A percentile compares a stretch with the other conserved stretches of the same genome.
phyloP scores from a whole-genome alignment of 2,888 invertebrate species.

The Vandiemenella viatica region DNA sequence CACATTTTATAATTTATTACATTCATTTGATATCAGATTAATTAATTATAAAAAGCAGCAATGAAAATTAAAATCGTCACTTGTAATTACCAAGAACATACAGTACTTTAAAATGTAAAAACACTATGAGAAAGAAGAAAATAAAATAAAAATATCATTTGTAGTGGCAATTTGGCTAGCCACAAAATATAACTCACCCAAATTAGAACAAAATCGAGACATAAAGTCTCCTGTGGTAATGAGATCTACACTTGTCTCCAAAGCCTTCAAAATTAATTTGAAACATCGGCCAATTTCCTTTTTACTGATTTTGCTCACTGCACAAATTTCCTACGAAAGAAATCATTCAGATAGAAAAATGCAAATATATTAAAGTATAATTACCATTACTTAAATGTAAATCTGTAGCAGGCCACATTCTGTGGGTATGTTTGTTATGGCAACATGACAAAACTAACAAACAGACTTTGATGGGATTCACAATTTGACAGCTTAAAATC shows the following conservation, averaged over 20 bases:
- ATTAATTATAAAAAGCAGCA: neutral
- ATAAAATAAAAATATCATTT: neutral
- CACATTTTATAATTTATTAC: too few relatives aligned
- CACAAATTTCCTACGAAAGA: conserved; percentile 73
- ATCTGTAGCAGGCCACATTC: too few relatives aligned
- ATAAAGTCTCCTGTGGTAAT: conserved; percentile 99
- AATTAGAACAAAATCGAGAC: conserved; percentile 94
- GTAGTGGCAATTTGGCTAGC: neutral
- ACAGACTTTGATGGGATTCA: too few relatives aligned
- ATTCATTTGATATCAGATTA: too few relatives aligned
- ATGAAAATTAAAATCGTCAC: neutral
- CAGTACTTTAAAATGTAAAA: neutral
- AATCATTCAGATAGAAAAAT: too few relatives aligned
- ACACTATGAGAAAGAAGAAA: neutral
- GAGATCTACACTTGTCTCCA: conserved; percentile 92
- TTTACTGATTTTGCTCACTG: conserved; percentile 96
- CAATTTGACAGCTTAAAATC: too few relatives aligned
- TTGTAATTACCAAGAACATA: neutral
- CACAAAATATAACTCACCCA: conserved; percentile 32
- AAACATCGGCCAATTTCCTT: conserved; percentile 98
- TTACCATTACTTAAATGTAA: neutral
- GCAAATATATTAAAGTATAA: neutral
- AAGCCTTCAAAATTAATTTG: conserved; percentile 85
- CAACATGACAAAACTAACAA: too few relatives aligned
- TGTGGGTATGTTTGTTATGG: too few relatives aligned